A percentile compares a stretch with the other conserved stretches of the same genome.
These are phyloP conservation scores for Sebastes cheni DNA, from an alignment of 2,797 vertebrate genomes.

Conservation along the genomic window DNA sequence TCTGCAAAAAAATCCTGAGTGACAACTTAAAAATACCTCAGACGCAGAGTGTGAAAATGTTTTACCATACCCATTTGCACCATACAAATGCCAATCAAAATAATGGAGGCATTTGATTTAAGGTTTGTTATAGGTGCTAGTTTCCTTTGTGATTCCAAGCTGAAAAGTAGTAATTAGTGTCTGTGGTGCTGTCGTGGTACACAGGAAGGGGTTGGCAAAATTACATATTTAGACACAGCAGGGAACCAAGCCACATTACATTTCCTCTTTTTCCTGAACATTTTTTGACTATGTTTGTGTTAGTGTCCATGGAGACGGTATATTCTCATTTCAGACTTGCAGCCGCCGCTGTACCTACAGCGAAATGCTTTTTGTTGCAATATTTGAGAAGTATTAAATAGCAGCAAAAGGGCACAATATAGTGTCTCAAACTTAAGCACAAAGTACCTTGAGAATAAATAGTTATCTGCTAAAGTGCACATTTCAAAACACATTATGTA, in stretches of 20 bases:
- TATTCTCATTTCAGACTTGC: not conserved
- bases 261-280: constrained; percentile 13
- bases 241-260: constrained; percentile 9
- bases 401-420: not conserved
- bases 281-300: constrained; percentile 15
- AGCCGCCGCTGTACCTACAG: not conserved
- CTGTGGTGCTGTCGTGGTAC: constrained; percentile 18
- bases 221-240: constrained; percentile 45
- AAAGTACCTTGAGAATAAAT: not conserved
- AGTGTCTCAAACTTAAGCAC: not conserved
- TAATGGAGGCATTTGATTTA: constrained; percentile 40
- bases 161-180: constrained; percentile 64
- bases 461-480: not conserved
- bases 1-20: constrained; percentile 6
- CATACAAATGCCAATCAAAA: constrained; percentile 51
- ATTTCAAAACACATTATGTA: not conserved
- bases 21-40: constrained; percentile 40
- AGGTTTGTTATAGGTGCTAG: constrained; percentile 52
- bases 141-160: constrained; percentile 42
- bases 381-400: not conserved
- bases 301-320: not conserved
- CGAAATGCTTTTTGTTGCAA: not conserved
- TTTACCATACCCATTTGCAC: constrained; percentile 16
- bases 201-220: constrained; percentile 49
- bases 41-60: not conserved